Evolutionary conservation across 2,797 vertebrate genomes (phyloP).

Genomic region (Eulemur mongoz): DNA sequence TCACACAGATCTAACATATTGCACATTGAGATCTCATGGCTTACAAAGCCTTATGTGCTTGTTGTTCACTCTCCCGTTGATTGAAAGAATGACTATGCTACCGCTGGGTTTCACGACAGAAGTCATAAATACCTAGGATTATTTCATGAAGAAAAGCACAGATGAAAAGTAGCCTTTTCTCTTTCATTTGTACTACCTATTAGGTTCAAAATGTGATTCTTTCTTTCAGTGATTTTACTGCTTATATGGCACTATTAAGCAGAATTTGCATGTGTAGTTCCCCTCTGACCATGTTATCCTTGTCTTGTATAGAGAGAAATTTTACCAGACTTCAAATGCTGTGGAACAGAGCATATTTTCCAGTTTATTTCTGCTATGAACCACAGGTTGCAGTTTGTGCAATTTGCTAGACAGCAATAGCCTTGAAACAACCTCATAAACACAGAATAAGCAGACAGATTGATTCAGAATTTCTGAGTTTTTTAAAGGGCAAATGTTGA

Average conservation of each 20-base stretch:
- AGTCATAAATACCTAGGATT: neutral
- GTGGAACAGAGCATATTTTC: neutral
- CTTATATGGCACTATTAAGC: neutral
- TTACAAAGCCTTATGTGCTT: neutral
- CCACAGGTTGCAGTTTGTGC: neutral
- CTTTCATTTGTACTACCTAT: neutral
- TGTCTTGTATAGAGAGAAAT: neutral
- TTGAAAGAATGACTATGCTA: neutral
- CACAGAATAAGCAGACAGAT: neutral
- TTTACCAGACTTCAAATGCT: constrained; percentile 11
- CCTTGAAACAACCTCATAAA: constrained; percentile 49
- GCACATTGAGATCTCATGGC: neutral
- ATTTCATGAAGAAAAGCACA: neutral
- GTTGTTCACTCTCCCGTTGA: neutral
- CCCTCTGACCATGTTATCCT: neutral
- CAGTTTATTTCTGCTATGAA: constrained; percentile 52
- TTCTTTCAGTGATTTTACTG: constrained; percentile 23
- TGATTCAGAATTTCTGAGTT: neutral
- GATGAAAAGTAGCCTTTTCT: neutral
- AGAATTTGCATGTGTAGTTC: neutral
- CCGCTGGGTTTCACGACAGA: neutral
- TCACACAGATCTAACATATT: neutral
- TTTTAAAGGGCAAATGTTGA: constrained; percentile 1
- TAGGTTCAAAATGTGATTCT: neutral
- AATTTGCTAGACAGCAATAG: neutral